A percentile compares a stretch with the other conserved stretches of the same genome.
Conservation (phyloP, 2,797 vertebrate genomes). For the Sebastes miniatus region DNA sequence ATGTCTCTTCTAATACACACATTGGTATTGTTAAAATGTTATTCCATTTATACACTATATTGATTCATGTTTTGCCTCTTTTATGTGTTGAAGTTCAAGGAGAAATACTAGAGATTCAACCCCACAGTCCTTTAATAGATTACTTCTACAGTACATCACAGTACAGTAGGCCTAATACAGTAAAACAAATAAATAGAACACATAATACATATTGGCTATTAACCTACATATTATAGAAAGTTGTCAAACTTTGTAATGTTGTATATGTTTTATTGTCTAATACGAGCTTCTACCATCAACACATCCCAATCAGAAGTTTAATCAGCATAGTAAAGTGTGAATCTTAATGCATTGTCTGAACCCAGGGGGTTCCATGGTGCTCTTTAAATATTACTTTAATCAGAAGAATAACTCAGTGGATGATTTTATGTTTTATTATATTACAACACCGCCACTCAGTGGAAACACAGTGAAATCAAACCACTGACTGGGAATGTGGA, state of each 20-base stretch:
- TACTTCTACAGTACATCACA: neutral
- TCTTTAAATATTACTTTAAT: slow-evolving; percentile 8
- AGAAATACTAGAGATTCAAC: too few species aligned
- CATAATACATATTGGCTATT: neutral
- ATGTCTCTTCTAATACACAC: too few species aligned
- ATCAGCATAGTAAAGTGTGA: neutral
- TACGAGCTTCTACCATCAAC: neutral
- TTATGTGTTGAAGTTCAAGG: too few species aligned
- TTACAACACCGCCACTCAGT: slow-evolving; percentile 46
- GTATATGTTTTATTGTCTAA: neutral
- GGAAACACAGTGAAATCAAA: slow-evolving; percentile 13
- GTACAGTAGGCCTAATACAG: neutral
- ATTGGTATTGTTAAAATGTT: too few species aligned
- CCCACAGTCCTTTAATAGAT: too few species aligned
- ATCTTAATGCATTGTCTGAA: neutral
- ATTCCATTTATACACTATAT: too few species aligned
- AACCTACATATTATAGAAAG: neutral
- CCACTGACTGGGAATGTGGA: neutral
- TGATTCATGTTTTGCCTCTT: too few species aligned
- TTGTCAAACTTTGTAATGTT: neutral
- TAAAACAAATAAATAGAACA: too few species aligned
- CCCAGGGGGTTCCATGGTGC: neutral
- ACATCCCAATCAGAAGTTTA: neutral
- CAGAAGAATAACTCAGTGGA: neutral
- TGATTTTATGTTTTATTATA: neutral